Percentiles rank a stretch among this genome's conserved stretches.
These are phyloP conservation scores for Nymphalis c-album DNA, from an alignment of 2,888 invertebrate species.

Conservation along the genomic window DNA sequence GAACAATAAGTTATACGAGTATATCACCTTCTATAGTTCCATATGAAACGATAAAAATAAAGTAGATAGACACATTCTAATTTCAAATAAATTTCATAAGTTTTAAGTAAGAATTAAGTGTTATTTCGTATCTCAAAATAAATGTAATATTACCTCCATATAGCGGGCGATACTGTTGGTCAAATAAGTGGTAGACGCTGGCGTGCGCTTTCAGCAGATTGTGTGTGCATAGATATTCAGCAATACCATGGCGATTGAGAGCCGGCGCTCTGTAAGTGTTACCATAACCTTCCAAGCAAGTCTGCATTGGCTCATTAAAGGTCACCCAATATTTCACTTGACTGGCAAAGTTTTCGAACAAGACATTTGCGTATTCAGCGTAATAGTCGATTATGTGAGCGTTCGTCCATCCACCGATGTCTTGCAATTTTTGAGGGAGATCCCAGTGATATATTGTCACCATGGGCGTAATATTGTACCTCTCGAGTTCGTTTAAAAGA, in stretches of 20 bases:
- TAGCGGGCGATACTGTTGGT: constrained; percentile 78
- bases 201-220: constrained; percentile 88
- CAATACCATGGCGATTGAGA: constrained; percentile 82
- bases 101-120: too few relatives aligned
- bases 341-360: constrained; percentile 83
- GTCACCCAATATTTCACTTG: constrained; percentile 88
- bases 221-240: constrained; percentile 86
- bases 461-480: constrained; percentile 85
- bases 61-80: too few relatives aligned
- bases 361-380: constrained; percentile 83
- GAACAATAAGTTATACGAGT: too few relatives aligned
- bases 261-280: constrained; percentile 83
- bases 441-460: constrained; percentile 88
- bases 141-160: constrained; percentile 72
- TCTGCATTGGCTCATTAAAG: constrained; percentile 87
- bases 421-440: constrained; percentile 83
- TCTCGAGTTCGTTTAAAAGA: constrained; percentile 86
- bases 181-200: constrained; percentile 84
- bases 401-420: constrained; percentile 86
- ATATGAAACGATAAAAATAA: too few relatives aligned
- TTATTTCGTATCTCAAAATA: neutral
- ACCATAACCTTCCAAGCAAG: constrained; percentile 80
- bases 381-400: constrained; percentile 84
- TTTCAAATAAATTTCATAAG: too few relatives aligned
- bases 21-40: too few relatives aligned